phyloP scores from a whole-genome alignment of 35 echinoderm and acorn worm species.

The Ophioderma brevispina region DNA sequence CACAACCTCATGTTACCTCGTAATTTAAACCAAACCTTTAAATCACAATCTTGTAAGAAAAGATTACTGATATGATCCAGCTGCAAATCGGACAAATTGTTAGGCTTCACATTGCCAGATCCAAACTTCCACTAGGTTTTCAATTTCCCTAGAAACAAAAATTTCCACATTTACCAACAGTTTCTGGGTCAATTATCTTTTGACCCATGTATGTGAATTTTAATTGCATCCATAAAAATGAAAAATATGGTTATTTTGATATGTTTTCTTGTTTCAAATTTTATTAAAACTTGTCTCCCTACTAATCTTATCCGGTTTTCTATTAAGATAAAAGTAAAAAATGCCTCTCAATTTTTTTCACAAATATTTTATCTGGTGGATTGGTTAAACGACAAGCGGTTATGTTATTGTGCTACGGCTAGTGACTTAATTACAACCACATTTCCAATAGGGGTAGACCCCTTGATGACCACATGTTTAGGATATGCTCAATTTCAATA shows the following conservation, averaged over 20 bases:
- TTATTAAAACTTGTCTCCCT: not conserved
- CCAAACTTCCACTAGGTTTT: not conserved
- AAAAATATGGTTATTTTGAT: not conserved
- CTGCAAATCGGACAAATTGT: too few species aligned
- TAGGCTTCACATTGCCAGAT: not conserved
- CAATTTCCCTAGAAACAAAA: not conserved
- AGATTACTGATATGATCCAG: too few species aligned
- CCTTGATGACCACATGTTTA: too few species aligned
- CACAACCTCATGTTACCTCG: too few species aligned
- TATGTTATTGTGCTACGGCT: not conserved
- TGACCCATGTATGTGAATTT: not conserved
- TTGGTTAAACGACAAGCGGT: not conserved
- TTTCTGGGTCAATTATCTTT: not conserved
- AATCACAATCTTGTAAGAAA: too few species aligned
- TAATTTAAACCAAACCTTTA: too few species aligned
- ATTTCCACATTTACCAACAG: not conserved
- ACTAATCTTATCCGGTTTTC: too few species aligned
- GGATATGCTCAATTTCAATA: not conserved
- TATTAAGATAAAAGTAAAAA: not conserved
- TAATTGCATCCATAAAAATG: not conserved
- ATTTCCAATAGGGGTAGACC: not conserved
- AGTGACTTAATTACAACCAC: not conserved
- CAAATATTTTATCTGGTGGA: not conserved
- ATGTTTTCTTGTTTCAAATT: not conserved
- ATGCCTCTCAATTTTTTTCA: not conserved